A percentile compares a stretch with the other conserved stretches of the same genome.
Conservation (phyloP, 2,113 vertebrate genomes). For the Phaethornis superciliosus region DNA sequence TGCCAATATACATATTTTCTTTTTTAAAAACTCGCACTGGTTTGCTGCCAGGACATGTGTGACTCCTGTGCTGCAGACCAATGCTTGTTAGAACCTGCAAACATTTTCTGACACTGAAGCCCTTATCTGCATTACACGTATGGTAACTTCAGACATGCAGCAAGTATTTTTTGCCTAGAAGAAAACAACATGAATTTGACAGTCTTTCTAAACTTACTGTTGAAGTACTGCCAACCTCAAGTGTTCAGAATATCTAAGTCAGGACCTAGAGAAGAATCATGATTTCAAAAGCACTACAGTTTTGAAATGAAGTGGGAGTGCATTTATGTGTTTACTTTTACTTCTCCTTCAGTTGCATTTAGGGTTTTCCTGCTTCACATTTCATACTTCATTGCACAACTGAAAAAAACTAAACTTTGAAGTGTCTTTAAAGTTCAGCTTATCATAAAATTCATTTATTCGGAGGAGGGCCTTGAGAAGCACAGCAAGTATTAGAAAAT, state of each 20-base stretch:
- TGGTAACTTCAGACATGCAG: not conserved
- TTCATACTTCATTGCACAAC: slow-evolving; percentile 35
- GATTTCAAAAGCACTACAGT: slow-evolving; percentile 40
- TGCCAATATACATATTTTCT: not conserved
- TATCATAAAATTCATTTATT: not conserved
- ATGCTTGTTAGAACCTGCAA: not conserved
- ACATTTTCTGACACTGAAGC: not conserved
- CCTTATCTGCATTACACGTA: not conserved
- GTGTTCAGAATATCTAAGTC: not conserved
- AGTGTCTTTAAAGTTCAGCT: not conserved
- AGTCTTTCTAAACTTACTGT: not conserved
- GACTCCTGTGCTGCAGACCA: not conserved
- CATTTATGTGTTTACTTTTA: slow-evolving; percentile 16
- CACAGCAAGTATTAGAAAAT: not conserved
- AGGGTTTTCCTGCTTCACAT: slow-evolving; percentile 53
- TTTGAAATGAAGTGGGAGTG: slow-evolving; percentile 40
- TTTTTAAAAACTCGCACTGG: not conserved
- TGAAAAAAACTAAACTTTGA: not conserved
- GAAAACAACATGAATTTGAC: not conserved
- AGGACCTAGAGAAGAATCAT: not conserved
- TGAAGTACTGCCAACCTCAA: not conserved
- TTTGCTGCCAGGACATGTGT: not conserved
- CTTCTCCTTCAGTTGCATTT: slow-evolving; percentile 49
- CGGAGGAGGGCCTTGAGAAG: not conserved
- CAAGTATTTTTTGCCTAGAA: not conserved